These are phyloP conservation scores for Aplocera efformata DNA, from an alignment of 2,888 invertebrate genomes.

Conservation along the genomic window DNA sequence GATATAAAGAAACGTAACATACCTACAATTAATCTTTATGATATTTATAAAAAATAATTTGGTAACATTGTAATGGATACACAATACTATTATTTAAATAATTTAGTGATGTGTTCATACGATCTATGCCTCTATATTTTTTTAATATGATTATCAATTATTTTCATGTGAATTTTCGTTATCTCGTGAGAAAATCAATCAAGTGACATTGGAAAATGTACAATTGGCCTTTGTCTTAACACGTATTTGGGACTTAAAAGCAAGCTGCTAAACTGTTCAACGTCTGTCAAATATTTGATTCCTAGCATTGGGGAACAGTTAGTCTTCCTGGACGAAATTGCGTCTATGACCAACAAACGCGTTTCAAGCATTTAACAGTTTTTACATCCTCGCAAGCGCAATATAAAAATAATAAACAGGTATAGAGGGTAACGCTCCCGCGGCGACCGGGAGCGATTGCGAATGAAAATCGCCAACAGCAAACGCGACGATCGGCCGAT, in stretches of 20 bases:
- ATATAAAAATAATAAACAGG: conserved; percentile 47
- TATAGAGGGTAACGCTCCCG: conserved; percentile 47
- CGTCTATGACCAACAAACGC: conserved; percentile 16
- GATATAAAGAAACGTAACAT: too few relatives aligned
- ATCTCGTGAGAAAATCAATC: conserved; percentile 8
- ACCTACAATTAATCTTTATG: conserved; percentile 1
- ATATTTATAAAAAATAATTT: too few relatives aligned
- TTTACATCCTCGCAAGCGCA: conserved; percentile 33
- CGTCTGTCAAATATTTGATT: too few relatives aligned
- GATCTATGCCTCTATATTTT: too few relatives aligned
- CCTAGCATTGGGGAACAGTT: too few relatives aligned
- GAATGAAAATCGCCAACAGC: conserved; percentile 11
- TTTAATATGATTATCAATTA: too few relatives aligned
- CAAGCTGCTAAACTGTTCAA: too few relatives aligned
- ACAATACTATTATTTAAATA: too few relatives aligned
- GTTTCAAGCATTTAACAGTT: conserved; percentile 29
- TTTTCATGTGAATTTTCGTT: conserved; percentile 16
- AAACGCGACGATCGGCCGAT: conserved; percentile 13
- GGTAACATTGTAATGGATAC: too few relatives aligned
- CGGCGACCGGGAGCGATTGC: conserved; percentile 17
- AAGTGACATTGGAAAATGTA: conserved; percentile 2
- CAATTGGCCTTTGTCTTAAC: too few relatives aligned
- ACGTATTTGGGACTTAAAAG: too few relatives aligned
- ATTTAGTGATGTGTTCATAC: too few relatives aligned
- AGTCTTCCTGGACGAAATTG: conserved; percentile 14